Conservation (phyloP, 2,113 vertebrate genomes). For the Charadrius vociferus region DNA sequence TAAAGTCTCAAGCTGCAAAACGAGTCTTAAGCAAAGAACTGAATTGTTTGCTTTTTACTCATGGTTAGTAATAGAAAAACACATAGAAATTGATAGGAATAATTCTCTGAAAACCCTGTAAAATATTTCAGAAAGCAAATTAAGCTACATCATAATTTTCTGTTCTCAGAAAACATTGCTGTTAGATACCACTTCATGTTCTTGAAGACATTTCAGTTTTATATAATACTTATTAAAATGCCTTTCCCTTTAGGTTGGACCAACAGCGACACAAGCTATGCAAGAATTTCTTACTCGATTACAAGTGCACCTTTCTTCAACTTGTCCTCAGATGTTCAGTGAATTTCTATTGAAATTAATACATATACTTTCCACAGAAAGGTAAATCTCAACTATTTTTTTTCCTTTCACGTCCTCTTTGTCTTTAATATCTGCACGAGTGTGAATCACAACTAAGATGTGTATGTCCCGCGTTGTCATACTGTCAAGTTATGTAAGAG, state of each 20-base stretch:
- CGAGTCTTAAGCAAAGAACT: not conserved
- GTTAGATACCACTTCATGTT: not conserved
- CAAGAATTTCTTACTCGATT: slow-evolving; percentile 95
- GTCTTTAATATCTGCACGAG: not conserved
- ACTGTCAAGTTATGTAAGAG: not conserved
- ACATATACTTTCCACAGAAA: slow-evolving; percentile 96
- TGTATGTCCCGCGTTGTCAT: not conserved
- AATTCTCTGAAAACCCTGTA: not conserved
- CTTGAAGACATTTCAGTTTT: not conserved
- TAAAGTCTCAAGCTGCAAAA: not conserved
- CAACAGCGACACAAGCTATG: slow-evolving; percentile 99
- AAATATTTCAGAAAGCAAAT: not conserved
- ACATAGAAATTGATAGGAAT: not conserved
- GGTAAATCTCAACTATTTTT: slow-evolving; percentile 72
- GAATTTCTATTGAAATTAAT: slow-evolving; percentile 96
- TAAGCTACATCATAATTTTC: not conserved
- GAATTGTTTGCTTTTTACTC: not conserved
- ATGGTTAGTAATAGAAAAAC: not conserved
- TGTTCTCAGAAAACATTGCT: not conserved
- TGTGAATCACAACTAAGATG: not conserved
- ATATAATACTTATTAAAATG: not conserved
- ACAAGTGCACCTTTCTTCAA: slow-evolving; percentile 96
- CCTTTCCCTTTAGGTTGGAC: slow-evolving; percentile 84
- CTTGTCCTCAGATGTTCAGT: slow-evolving; percentile 97
- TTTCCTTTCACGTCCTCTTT: not conserved